Evolutionary conservation across 2,797 vertebrate species (phyloP), one percentile per base, ranked within the genome.

Genomic region (Phylloscopus collybita): DNA sequence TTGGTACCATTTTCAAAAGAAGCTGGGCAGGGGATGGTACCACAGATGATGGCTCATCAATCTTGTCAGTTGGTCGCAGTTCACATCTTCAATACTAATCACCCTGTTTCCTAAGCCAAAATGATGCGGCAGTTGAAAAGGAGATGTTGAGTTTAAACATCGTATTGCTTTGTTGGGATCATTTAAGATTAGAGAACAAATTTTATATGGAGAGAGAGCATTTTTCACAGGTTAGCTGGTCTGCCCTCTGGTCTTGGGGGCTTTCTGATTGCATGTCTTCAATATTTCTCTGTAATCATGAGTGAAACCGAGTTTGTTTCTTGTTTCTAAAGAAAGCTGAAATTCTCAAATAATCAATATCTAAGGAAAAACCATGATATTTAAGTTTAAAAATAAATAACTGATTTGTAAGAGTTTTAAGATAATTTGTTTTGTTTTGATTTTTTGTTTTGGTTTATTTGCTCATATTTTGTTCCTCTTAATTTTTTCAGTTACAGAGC

Each of bases 61-160:
- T n/a, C 25, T 54, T 80, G 17, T 9, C n/a, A 30, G 7, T 0
- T 26, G 11, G 12, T 36, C 1, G 0, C 27, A 25, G 34, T 70
- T 76, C 64, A 59, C 9, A 7, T 50, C 11, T 82, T 73, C 26
- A 11, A 1, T 59, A 38, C 1, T n/a, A 44, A 47, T 40, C 1
- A 1, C 6, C 6, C 20, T 49, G 4, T 22, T 80, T 70, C 44
- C 57, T 57, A 30, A 78, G 14, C 4, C 36, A 90, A 54, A 88
- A 36, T 40, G 17, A 26, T 12, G 3, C 2, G 14, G 19, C 30
- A 40, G 6, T 36, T 4, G 2, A 47, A 67, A 59, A 23, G 8
- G 49, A 40, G 51, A 66, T 26, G 17, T 5, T 34, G 50, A 70
- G 2, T 56, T 70, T 83, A 44, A 78, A 15, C 12, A 10, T 10